Evolutionary conservation across 37 sponge, comb jelly and placozoan genomes (phyloP).

Genomic region (Oscarella lobularis): DNA sequence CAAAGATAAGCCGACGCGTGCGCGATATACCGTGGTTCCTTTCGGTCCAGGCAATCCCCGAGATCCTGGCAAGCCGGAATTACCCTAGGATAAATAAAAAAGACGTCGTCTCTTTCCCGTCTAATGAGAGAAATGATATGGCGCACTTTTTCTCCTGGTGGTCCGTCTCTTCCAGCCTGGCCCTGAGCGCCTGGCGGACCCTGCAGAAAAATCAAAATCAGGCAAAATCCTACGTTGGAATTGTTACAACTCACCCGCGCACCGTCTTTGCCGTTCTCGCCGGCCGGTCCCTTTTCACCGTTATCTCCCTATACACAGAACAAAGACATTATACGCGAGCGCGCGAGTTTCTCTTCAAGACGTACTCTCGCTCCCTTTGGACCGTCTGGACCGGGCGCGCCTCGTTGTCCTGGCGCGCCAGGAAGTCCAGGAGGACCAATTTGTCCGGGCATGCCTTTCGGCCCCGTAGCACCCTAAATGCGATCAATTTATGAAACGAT

Average conservation of each 20-base stretch:
- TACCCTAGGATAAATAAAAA: not conserved
- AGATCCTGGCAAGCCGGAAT: not conserved
- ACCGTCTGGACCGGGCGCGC: not conserved
- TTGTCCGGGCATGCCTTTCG: not conserved
- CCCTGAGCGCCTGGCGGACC: not conserved
- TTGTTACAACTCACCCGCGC: not conserved
- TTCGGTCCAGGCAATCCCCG: not conserved
- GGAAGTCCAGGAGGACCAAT: conserved; percentile 1
- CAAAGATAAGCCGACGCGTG: too few species aligned
- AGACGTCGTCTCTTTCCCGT: not conserved
- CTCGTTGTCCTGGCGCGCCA: not conserved
- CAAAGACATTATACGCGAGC: not conserved
- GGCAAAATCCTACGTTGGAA: not conserved
- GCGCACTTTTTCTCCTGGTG: not conserved
- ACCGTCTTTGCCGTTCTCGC: not conserved
- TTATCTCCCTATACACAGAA: not conserved
- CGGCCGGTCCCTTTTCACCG: not conserved
- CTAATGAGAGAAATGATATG: not conserved
- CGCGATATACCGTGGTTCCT: too few species aligned
- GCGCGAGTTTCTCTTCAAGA: too few species aligned
- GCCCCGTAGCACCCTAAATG: too few species aligned
- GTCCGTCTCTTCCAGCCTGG: not conserved
- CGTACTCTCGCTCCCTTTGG: not conserved
- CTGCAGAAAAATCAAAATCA: not conserved
- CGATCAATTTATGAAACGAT: too few species aligned